phyloP scores from a whole-genome alignment of 2,113 vertebrate species.

The Stomatorhinus ivindoensis region DNA sequence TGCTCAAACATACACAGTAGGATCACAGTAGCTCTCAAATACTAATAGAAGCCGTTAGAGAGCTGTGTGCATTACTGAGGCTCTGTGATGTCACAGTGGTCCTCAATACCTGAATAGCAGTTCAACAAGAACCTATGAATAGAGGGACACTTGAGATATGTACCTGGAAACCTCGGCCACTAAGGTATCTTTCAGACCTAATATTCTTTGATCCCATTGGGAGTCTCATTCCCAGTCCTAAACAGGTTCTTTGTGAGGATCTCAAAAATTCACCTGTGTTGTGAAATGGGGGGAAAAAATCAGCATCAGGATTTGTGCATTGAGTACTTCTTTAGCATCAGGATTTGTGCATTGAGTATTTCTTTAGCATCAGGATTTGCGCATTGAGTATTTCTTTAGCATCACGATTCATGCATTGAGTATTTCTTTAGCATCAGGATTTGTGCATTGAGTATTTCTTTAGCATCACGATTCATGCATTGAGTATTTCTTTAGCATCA shows the following conservation, averaged over 20 bases:
- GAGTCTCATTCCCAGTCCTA: neutral
- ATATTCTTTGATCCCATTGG: neutral
- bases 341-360: too few relatives aligned
- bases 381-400: too few relatives aligned
- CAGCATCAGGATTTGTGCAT: neutral
- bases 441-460: neutral
- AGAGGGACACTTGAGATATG: neutral
- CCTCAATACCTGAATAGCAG: neutral
- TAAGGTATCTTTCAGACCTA: neutral
- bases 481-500: neutral
- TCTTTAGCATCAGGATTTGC: too few relatives aligned
- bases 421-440: too few relatives aligned
- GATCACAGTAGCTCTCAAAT: slow-evolving; percentile 40
- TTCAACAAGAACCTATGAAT: neutral
- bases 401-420: too few relatives aligned
- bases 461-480: neutral
- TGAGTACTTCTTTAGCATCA: neutral
- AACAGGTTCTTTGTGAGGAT: neutral
- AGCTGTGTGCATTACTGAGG: neutral
- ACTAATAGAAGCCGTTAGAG: neutral
- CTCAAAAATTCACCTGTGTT: neutral
- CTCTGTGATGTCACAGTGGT: neutral
- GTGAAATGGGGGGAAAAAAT: neutral
- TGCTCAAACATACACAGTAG: slow-evolving; percentile 20
- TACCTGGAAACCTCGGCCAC: neutral